Evolutionary conservation across 2,888 invertebrate species (phyloP).

Genomic region (Ligdia adustata): DNA sequence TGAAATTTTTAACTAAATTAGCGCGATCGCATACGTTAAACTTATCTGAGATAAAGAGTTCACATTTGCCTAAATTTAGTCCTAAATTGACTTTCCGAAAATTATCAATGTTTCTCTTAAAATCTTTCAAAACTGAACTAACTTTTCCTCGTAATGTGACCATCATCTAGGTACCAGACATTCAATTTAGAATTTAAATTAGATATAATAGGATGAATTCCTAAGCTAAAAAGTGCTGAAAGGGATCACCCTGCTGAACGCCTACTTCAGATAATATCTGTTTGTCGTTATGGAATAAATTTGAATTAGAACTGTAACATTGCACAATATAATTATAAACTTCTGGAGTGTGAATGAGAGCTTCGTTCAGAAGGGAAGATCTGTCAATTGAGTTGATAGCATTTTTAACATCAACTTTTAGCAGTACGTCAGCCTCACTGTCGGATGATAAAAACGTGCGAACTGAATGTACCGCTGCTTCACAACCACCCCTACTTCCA

Average conservation of each 20-base stretch:
- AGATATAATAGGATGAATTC: too few relatives aligned
- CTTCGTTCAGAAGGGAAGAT: neutral
- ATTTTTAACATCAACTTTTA: neutral
- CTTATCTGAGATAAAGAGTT: neutral
- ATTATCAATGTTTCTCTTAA: too few relatives aligned
- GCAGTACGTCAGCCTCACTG: neutral
- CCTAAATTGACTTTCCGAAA: too few relatives aligned
- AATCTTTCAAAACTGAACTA: too few relatives aligned
- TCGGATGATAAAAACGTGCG: neutral
- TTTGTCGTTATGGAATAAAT: neutral
- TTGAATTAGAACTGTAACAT: neutral
- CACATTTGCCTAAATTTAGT: too few relatives aligned
- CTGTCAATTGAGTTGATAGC: neutral
- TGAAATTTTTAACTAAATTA: neutral
- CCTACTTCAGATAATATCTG: neutral
- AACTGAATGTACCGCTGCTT: neutral
- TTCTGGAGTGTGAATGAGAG: neutral
- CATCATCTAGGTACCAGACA: too few relatives aligned
- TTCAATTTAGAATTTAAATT: too few relatives aligned
- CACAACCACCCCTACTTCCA: neutral
- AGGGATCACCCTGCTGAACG: neutral
- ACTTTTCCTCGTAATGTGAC: neutral
- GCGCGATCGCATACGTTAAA: neutral
- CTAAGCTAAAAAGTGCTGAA: neutral
- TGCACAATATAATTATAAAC: neutral